Conservation (phyloP, 2,797 vertebrate species). For the Crossoptilon crossoptilon region DNA sequence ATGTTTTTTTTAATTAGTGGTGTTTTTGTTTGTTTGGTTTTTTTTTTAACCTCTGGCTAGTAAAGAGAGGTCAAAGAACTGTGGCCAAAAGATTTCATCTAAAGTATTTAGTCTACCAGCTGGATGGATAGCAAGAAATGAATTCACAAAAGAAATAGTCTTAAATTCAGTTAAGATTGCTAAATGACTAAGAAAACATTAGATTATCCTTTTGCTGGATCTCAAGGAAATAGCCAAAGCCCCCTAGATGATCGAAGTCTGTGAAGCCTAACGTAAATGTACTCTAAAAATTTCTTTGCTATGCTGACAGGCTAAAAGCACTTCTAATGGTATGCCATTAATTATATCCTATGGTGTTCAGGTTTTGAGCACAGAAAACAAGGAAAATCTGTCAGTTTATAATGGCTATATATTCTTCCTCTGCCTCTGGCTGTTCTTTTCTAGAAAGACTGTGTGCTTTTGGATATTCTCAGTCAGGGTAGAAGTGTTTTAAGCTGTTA, state of each 20-base stretch:
- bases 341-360: not conserved
- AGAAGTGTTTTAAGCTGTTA: slow-evolving; percentile 2
- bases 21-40: not conserved
- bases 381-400: not conserved
- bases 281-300: not conserved
- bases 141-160: not conserved
- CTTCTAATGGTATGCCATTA: not conserved
- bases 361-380: not conserved
- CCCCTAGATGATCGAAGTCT: not conserved
- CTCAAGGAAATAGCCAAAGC: not conserved
- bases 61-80: not conserved
- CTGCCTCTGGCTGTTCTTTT: not conserved
- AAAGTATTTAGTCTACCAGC: not conserved
- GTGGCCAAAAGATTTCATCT: not conserved
- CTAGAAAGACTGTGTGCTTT: not conserved
- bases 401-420: not conserved
- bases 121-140: not conserved
- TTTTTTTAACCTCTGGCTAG: not conserved
- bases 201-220: not conserved
- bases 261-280: not conserved
- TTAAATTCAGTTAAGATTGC: not conserved
- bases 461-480: not conserved
- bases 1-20: not conserved
- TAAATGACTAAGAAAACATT: not conserved
- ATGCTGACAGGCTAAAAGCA: not conserved